A percentile compares a stretch with the other conserved stretches of the same genome.
phyloP scores from a whole-genome alignment of 2,113 vertebrate species.

The Mastomys natalensis region DNA sequence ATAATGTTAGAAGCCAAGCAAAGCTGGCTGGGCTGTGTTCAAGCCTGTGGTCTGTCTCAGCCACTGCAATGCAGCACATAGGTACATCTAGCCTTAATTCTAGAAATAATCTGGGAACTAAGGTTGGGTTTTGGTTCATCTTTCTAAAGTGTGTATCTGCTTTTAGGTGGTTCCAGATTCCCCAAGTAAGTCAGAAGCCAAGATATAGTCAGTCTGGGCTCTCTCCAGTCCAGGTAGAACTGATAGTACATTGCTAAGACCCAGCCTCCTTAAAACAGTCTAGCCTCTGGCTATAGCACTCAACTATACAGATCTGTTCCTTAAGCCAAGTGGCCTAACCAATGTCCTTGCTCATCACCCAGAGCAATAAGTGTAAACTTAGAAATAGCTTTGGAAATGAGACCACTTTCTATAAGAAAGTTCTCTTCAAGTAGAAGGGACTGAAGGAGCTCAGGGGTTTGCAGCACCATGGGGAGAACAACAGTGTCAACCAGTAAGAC shows the following conservation, averaged over 20 bases:
- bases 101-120: rapidly evolving
- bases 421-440: neutral
- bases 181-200: rapidly evolving
- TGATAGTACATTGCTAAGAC: rapidly evolving
- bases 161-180: neutral
- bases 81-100: neutral
- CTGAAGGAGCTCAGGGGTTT: too few species aligned
- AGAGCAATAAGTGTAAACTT: neutral
- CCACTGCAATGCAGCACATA: neutral
- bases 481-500: too few species aligned
- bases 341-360: too few species aligned
- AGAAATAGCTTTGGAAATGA: neutral
- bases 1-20: constrained; percentile 76
- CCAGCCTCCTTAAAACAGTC: neutral
- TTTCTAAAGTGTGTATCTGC: neutral
- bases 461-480: too few species aligned
- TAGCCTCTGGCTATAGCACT: neutral
- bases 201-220: rapidly evolving
- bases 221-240: neutral
- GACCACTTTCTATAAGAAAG: neutral
- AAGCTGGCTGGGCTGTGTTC: neutral
- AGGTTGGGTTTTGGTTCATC: rapidly evolving
- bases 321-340: too few species aligned
- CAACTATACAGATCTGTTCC: neutral
- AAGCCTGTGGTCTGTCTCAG: neutral